Evolutionary conservation across 2,113 vertebrate species (phyloP), one percentile per base, ranked within the genome.

Genomic region (Orthonyx spaldingii): DNA sequence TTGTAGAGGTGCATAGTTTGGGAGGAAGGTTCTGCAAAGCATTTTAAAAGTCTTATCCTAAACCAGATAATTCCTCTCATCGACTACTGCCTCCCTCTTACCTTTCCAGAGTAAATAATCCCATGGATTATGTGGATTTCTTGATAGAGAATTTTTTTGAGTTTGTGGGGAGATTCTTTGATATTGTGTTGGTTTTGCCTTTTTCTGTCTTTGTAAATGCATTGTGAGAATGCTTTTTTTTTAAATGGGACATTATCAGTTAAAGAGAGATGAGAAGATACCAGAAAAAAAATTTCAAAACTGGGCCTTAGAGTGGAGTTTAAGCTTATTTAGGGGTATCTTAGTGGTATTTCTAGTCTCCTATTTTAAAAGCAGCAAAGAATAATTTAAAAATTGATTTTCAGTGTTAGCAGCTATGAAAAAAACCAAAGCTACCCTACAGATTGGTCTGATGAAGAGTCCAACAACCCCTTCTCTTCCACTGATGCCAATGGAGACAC

Each of bases 381-480:
- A 93, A 21, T 88, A 90, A 87, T 55, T 82, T 44, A 2, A 35
- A 70, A 57, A 52, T 74, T 91, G 44, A 70, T 80, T 84, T 98
- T 76, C 96, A 98, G 99, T 16, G 98, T 98, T 70, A 98, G 98
- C 98, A 99, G 98, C 89, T 97, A 87, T 22, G 98, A 99, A 96
- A 99, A 99, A 97, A 98, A 98, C 56, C 98, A 98, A 94, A 97
- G 94, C 93, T 98, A 98, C 78, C 97, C 98, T 35, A 76, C 98
- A 0, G 99, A 99, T 52, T 99, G 98, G 98, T 99, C 99, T 5
- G 99, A 99, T 16, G 99, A 99, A 22, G 99, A 99, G 80, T 97
- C 98, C 3, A 98, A 97, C 53, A 99, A 99, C 94, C 99, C 99
- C 5, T 99, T 99, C 96, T 98, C 98, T 32, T 97, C 98, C 85